Base-by-base conservation (phyloP, 2,113 vertebrate species). In the Suricata suricatta region DNA sequence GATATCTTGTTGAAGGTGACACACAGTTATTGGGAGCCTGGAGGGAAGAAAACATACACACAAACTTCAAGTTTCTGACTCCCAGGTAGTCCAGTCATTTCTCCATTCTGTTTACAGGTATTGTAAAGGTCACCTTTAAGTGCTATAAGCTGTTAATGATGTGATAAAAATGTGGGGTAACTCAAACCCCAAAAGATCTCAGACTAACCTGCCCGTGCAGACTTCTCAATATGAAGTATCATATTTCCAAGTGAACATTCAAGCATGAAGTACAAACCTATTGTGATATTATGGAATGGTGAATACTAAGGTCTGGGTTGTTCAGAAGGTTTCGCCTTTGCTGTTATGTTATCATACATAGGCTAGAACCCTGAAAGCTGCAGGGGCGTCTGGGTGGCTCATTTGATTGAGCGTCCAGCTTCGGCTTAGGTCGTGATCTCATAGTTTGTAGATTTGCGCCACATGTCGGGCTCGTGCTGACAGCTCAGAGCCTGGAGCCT, bases 1-100 rank as follows among this genome's bases (percentile, higher is more conserved):
- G 79, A 31, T 35, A 44, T 71, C 93, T 72, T 83, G 52, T 69
- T 89, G 79, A 93, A 95, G 93, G 96, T 96, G 95, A 97, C 89
- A 85, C 50, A 38, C 2, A 52, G 88, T 89, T 92, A 60, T 35
- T 89, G 52, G 52, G 72, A 84, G 63, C 35, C 94, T 47, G n/a
- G 33, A 93, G 33, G 77, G 35, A 3, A 88, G n/a, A 63, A 69
- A 38, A 31, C n/a, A 88, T 23, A 23, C 13, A 38, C 31, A 84
- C 4, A 74, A 41, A 41, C 8, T 29, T 69, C 9, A 52, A 31
- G 12, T 85, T 94, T 96, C 77, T 89, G 68, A 35, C 57, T 85
- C 88, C 50, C 38, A 12, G 17, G 33, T 27, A 60, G 4, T 19
- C 74, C 29, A 52, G n/a, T 47, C 25, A 23, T 92, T 80, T 80